A percentile compares a stretch with the other conserved stretches of the same genome.
phyloP scores from a whole-genome alignment of 2,113 vertebrate genomes.

The Bufo gargarizans region DNA sequence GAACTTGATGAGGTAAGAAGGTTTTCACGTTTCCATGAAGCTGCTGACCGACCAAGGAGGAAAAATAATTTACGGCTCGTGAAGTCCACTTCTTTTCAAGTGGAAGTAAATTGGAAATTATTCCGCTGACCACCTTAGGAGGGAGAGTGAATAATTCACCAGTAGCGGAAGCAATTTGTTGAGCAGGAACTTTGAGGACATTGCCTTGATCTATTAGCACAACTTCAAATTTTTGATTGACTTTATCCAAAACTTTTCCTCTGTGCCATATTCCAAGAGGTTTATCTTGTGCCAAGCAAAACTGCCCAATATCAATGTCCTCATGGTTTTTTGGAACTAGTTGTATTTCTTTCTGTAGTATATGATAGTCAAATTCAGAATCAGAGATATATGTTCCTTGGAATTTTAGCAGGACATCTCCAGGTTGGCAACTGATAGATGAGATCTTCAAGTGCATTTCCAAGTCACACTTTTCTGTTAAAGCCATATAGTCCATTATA shows the following conservation, averaged over 20 bases:
- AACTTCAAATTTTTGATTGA: conserved; percentile 69
- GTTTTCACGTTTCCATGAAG: conserved; percentile 80
- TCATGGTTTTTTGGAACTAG: conserved; percentile 73
- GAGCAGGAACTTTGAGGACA: conserved; percentile 71
- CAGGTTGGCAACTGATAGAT: conserved; percentile 77
- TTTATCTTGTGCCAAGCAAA: conserved; percentile 86
- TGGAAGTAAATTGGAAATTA: conserved; percentile 87
- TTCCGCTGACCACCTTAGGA: conserved; percentile 81
- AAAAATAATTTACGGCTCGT: conserved; percentile 80
- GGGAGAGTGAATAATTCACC: conserved; percentile 82
- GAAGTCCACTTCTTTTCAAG: conserved; percentile 72
- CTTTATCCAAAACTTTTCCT: conserved; percentile 82
- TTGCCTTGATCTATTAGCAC: conserved; percentile 85
- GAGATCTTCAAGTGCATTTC: conserved; percentile 82
- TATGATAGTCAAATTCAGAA: conserved; percentile 86
- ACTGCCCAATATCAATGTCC: conserved; percentile 71
- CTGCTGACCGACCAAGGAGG: conserved; percentile 75
- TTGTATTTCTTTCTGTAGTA: conserved; percentile 85
- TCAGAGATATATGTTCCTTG: conserved; percentile 75
- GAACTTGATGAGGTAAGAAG: conserved; percentile 75
- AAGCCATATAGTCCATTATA: conserved; percentile 66
- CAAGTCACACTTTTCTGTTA: conserved; percentile 63
- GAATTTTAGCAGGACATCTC: conserved; percentile 82
- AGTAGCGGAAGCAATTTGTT: conserved; percentile 74
- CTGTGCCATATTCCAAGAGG: conserved; percentile 81